Base-by-base conservation (phyloP, 37 sponge, comb jelly and placozoan genomes). In the Aphrocallistes beatrix region DNA sequence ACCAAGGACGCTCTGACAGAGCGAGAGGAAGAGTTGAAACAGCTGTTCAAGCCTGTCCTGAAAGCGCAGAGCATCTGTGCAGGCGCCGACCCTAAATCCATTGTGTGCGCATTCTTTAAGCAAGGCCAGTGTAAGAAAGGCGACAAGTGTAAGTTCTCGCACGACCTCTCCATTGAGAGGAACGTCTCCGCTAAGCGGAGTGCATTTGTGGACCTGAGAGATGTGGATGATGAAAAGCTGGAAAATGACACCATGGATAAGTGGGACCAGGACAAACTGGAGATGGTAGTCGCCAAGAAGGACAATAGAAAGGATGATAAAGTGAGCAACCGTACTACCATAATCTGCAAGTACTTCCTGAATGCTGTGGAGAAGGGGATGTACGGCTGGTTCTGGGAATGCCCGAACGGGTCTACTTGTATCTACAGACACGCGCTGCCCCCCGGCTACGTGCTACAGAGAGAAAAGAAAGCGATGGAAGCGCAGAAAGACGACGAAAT, bases 321-420 rank as follows among this genome's bases (percentile, higher is more conserved):
- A 51, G 86, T 85, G 25, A 86, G 51, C 37, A 89, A 92, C 40
- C 51, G 75, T 0, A 91, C 89, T 38, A 91, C 92, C 36, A 96
- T 88, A 60, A 94, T 98, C 1, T 98, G 99, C 83, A 95, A 95
- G 82, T 89, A 93, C 84, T 98, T 98, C 82, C 91, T 98, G 10
- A 86, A 92, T n/a, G 99, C 99, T 23, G 91, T 98, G 38, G 99
- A 98, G 87, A 92, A 93, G 83, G 92, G 93, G 37, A 37, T 95
- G 10, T 98, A 98, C 90, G 99, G 99, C 37, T 98, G 99, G 99
- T 98, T 98, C 86, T 98, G 99, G 99, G 90, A 88, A 84, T 98
- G 99, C 50, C 99, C 99, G 25, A 95, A 90, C 82, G 93, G 93
- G 19, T 93, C 92, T 82, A 92, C 88, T 51, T 98, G 99, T 82